Conservation (phyloP, 2,888 invertebrate species). For the Bursaphelenchus okinawaensis region DNA sequence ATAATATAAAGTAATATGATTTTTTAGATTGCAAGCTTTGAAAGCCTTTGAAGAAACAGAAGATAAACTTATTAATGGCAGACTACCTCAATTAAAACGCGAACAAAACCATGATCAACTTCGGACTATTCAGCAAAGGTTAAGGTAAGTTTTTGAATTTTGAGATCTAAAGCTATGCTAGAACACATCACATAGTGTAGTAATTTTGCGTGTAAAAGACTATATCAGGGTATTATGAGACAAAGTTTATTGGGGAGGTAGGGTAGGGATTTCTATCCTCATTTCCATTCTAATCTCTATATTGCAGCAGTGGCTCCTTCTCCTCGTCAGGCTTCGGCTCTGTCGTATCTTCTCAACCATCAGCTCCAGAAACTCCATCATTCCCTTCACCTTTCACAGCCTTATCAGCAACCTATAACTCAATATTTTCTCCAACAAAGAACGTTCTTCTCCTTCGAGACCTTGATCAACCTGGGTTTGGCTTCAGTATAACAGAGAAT, state of each 20-base stretch:
- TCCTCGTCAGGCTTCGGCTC: background rate
- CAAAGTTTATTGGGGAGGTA: too few species aligned
- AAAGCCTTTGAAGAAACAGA: constrained; percentile 8
- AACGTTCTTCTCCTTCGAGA: constrained; percentile 10
- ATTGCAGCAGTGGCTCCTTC: constrained; percentile 9
- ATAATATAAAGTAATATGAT: too few species aligned
- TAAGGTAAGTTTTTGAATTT: background rate
- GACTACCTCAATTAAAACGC: constrained; percentile 3
- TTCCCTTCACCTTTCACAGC: background rate
- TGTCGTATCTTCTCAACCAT: constrained; percentile 6
- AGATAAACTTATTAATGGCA: constrained; percentile 3
- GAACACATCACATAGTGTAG: too few species aligned
- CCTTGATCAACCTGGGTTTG: background rate
- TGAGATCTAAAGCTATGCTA: too few species aligned
- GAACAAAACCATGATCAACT: background rate
- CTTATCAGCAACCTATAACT: background rate
- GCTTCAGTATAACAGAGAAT: constrained; percentile 11
- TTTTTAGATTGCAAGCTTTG: constrained; percentile 7
- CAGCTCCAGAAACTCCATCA: constrained; percentile 10
- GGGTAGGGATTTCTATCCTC: too few species aligned
- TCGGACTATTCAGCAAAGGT: constrained; percentile 4
- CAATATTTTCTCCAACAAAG: constrained; percentile 6
- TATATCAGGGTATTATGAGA: too few species aligned
- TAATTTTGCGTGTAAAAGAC: too few species aligned
- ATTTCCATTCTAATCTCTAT: background rate